phyloP scores from a whole-genome alignment of 1,140 invertebrate species.

The Helicoverpa zea region DNA sequence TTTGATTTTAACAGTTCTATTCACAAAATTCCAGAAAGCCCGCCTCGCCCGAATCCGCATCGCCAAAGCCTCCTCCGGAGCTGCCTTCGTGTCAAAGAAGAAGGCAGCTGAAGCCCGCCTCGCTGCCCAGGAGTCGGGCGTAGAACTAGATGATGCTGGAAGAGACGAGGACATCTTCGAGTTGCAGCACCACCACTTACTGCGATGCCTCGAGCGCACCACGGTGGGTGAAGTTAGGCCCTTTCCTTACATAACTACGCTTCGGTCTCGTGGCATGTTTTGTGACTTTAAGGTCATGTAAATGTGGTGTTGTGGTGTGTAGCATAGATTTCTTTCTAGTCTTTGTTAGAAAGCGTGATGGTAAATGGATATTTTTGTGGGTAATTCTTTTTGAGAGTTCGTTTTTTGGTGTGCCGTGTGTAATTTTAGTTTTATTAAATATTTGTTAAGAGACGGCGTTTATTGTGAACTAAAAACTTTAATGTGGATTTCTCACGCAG shows the following conservation, averaged over 20 bases:
- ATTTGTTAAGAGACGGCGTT: background rate
- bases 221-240: conserved; percentile 89
- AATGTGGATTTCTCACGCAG: too few relatives aligned
- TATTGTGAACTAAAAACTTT: too few relatives aligned
- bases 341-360: background rate
- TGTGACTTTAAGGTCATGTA: conserved; percentile 20
- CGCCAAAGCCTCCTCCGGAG: conserved; percentile 99
- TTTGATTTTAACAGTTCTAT: background rate
- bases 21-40: conserved; percentile 95
- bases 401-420: conserved; percentile 3
- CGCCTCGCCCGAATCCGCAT: conserved; percentile 98
- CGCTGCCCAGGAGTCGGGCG: conserved; percentile 96
- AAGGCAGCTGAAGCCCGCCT: conserved; percentile 98
- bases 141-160: conserved; percentile 95
- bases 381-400: background rate
- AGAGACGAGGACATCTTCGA: conserved; percentile 99
- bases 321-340: background rate
- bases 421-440: background rate
- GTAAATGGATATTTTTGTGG: background rate
- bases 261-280: conserved; percentile 32
- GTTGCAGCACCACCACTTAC: conserved; percentile 99
- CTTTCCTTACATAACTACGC: background rate
- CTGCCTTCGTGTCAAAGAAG: conserved; percentile 99
- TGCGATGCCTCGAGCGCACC: conserved; percentile 99
- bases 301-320: conserved; percentile 28